Base-by-base conservation (phyloP, 2,888 invertebrate genomes). In the Lymantria dispar region DNA sequence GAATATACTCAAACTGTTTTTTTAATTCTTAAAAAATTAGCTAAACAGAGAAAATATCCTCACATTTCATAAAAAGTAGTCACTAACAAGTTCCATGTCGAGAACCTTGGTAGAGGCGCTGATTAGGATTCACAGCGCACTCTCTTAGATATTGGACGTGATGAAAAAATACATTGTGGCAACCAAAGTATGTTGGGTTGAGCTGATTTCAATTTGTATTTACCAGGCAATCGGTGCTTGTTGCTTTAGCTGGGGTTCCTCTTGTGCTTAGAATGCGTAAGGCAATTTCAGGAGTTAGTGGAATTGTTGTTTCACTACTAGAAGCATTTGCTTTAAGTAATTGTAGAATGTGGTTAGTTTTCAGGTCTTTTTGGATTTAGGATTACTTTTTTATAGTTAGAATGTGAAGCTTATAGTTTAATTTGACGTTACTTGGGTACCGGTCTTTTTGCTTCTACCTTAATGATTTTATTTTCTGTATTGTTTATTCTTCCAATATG, bases 131-230 rank as follows among this genome's bases (percentile, higher is more conserved):
- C 74, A 58, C 54, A 31, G 44, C 66, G 64, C 52, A 54, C 52
- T 52, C 54, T 55, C 46, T 50, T 50, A 65, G 70, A 71, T 71
- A 71, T 71, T 56, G 65, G 54, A 70, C 72, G 74, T 72, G 73
- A 70, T 70, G 73, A 68, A 71, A 71, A 70, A 71, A 64, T 64
- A 64, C 65, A 54, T 48, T 46, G 54, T 47, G 52, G 45, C 13
- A 55, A 56, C 50, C 51, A 47, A 59, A 54, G 65, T 58, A 59
- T 56, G 51, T 49, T 45, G 51, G 58, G 50, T 50, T 54, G 60
- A 64, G 58, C 62, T 58, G 52, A 64, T 67, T 67, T 68, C 68
- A 67, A 67, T 67, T 67, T 64, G 68, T 67, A 62, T 67, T 68
- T 68, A 68, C 60, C 56, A 60, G 57, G 49, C 65, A 68, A 64